A percentile compares a stretch with the other conserved stretches of the same genome.
Evolutionary conservation across 2,797 vertebrate species (phyloP).

Genomic region (Ptychadena robeensis): DNA sequence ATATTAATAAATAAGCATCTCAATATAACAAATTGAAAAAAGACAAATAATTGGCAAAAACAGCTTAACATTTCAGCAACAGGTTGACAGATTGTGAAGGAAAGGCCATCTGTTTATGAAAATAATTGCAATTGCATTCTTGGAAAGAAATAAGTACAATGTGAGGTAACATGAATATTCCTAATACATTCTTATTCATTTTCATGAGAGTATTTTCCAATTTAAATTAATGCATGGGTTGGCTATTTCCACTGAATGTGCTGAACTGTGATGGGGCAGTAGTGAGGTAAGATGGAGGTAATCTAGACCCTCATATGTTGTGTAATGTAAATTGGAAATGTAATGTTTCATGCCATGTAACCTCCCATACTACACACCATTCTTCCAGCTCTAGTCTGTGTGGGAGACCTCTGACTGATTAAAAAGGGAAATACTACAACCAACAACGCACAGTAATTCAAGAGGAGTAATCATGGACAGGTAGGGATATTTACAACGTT

Average conservation of each 20-base stretch:
- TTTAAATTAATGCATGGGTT: not conserved
- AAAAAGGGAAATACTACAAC: no score
- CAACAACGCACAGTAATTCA: no score
- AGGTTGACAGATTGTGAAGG: slow-evolving; percentile 38
- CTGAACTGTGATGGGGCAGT: not conserved
- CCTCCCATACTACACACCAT: no score
- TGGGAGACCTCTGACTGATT: no score
- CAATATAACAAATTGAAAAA: slow-evolving; percentile 2
- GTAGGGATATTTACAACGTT: no score
- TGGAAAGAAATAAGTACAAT: slow-evolving; percentile 17
- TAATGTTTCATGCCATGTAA: no score
- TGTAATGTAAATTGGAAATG: not conserved
- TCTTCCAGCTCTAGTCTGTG: no score
- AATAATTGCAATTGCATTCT: slow-evolving; percentile 21
- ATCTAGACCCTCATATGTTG: no score
- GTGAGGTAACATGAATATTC: slow-evolving; percentile 2
- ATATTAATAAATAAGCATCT: slow-evolving; percentile 24
- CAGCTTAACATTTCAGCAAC: slow-evolving; percentile 27
- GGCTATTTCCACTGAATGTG: not conserved
- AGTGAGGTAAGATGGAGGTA: no score
- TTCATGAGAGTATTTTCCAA: not conserved
- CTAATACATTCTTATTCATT: not conserved
- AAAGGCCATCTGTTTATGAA: slow-evolving; percentile 37
- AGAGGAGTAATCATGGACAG: no score
- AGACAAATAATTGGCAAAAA: slow-evolving; percentile 26